phyloP scores from a whole-genome alignment of 2,797 vertebrate species.

The Alfaro cultratus region DNA sequence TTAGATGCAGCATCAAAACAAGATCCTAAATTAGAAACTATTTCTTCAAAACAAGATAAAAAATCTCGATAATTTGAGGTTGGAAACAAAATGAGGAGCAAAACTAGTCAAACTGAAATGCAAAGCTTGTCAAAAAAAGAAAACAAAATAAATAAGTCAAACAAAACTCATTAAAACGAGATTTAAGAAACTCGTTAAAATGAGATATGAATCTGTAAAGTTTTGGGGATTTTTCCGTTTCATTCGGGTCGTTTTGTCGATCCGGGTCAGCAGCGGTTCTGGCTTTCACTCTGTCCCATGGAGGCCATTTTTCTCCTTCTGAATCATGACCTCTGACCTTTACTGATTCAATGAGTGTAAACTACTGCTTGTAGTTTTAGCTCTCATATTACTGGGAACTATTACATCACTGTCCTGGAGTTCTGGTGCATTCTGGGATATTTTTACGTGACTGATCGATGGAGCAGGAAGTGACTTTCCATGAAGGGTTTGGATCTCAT shows the following conservation, averaged over 20 bases:
- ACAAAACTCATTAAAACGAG: no score
- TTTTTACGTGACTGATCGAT: constrained; percentile 59
- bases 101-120: no score
- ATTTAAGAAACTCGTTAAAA: no score
- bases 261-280: background rate
- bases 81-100: no score
- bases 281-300: background rate
- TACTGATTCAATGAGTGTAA: background rate
- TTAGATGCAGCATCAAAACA: background rate
- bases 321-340: background rate
- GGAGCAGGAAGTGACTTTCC: constrained; percentile 45
- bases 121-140: no score
- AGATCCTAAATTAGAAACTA: background rate
- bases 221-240: background rate
- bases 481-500: constrained; percentile 64
- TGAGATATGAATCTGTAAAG: no score
- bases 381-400: background rate
- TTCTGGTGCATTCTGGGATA: constrained; percentile 22
- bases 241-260: background rate
- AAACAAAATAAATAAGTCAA: no score
- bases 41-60: no score
- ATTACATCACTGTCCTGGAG: background rate
- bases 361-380: background rate
- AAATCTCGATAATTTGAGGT: no score
- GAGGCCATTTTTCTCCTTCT: background rate